phyloP scores from a whole-genome alignment of 2,113 vertebrate genomes.

The Tiliqua scincoides region DNA sequence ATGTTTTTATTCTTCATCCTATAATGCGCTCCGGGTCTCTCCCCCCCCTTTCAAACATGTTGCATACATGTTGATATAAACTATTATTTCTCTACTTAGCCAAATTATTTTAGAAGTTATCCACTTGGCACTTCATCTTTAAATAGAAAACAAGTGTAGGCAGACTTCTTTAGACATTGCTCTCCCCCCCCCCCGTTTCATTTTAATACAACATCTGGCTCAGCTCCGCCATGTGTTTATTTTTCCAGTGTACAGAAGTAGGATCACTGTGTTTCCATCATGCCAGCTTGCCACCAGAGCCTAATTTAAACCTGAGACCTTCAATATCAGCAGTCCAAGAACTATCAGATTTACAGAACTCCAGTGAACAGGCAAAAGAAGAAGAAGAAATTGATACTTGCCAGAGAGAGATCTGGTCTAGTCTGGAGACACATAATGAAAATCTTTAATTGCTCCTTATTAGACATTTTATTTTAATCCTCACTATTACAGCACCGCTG shows the following conservation, averaged over 20 bases:
- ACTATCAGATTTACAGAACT: too few relatives aligned
- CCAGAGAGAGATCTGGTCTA: too few relatives aligned
- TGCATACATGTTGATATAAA: background rate
- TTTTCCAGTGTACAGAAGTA: background rate
- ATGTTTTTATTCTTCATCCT: constrained; percentile 11
- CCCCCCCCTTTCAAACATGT: background rate
- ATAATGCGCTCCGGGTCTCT: background rate
- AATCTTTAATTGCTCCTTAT: too few relatives aligned
- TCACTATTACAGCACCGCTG: too few relatives aligned
- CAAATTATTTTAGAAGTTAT: background rate
- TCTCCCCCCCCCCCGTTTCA: too few relatives aligned
- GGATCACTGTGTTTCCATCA: background rate
- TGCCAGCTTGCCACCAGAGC: constrained; percentile 15
- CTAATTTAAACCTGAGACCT: constrained; percentile 40
- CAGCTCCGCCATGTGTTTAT: background rate
- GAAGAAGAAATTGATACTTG: too few relatives aligned
- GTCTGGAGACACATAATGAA: too few relatives aligned
- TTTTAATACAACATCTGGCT: background rate
- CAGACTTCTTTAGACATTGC: too few relatives aligned
- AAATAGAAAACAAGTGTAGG: background rate
- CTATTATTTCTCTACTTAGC: background rate
- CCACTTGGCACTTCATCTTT: background rate
- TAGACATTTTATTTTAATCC: too few relatives aligned
- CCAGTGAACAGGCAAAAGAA: too few relatives aligned
- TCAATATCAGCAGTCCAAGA: constrained; percentile 19